Evolutionary conservation across 2,888 invertebrate genomes (phyloP).

Genomic region (Crossocerus cetratus): DNA sequence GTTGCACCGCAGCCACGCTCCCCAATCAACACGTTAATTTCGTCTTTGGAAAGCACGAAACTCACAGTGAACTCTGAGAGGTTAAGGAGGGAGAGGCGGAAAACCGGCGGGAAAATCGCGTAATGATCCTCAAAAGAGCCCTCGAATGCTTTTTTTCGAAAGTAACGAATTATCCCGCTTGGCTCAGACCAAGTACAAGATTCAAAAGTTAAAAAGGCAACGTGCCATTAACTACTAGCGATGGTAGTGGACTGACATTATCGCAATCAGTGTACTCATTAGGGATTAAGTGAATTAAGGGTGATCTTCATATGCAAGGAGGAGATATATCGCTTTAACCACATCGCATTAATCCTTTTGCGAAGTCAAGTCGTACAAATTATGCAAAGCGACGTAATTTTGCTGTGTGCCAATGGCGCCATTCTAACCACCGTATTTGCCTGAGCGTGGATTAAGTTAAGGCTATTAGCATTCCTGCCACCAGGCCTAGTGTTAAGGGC

Average conservation of each 20-base stretch:
- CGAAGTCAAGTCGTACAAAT: constrained; percentile 19
- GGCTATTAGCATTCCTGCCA: constrained; percentile 18
- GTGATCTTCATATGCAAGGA: no score
- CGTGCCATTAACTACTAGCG: no score
- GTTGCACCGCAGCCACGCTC: constrained; percentile 13
- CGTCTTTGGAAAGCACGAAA: constrained; percentile 14
- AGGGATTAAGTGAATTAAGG: neutral
- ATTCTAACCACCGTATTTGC: constrained; percentile 33
- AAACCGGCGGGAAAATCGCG: no score
- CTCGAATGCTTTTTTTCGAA: no score
- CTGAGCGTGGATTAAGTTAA: constrained; percentile 28
- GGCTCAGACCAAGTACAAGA: no score
- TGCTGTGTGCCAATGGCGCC: constrained; percentile 3
- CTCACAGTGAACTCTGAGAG: neutral
- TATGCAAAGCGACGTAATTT: constrained; percentile 35
- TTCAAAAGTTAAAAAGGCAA: no score
- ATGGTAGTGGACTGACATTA: no score
- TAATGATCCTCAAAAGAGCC: no score
- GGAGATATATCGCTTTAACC: constrained; percentile 16
- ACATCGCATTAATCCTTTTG: constrained; percentile 33
- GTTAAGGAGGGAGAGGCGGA: no score
- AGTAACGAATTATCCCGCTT: no score
- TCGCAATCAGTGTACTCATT: neutral
- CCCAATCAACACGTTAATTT: constrained; percentile 34
- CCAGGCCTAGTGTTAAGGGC: neutral